Evolutionary conservation across 1,140 invertebrate species (phyloP).

Genomic region (Zaprionus inermis): DNA sequence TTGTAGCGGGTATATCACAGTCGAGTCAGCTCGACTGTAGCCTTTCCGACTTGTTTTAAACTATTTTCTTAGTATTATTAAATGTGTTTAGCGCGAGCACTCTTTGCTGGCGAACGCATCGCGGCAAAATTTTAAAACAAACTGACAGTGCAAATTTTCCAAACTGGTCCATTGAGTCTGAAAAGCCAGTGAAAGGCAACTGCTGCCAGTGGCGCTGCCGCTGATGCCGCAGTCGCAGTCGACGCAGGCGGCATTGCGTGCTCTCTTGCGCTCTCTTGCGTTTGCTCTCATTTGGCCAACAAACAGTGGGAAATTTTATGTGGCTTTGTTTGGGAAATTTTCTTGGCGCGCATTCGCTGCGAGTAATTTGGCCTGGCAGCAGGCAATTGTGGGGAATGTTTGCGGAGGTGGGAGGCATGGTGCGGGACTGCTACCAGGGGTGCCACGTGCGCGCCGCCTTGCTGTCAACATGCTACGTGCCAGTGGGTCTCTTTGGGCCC

Average conservation of each 20-base stretch:
- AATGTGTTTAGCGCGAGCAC: not conserved
- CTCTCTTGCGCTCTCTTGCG: not conserved
- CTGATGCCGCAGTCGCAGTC: conserved; percentile 25
- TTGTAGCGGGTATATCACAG: too few relatives aligned
- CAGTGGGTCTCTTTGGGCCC: conserved; percentile 6
- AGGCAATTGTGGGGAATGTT: conserved; percentile 4
- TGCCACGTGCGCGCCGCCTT: conserved; percentile 58
- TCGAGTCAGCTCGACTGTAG: too few relatives aligned
- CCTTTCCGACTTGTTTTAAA: conserved; percentile 12
- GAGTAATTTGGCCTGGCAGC: too few relatives aligned
- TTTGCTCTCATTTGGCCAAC: conserved; percentile 30
- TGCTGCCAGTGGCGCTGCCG: conserved; percentile 26
- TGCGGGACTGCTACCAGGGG: conserved; percentile 6
- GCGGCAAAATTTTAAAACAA: conserved; percentile 80
- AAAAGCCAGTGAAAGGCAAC: conserved; percentile 68
- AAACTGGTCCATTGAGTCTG: conserved; percentile 75
- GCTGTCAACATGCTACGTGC: conserved; percentile 65
- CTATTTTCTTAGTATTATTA: not conserved
- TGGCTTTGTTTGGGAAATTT: conserved; percentile 74
- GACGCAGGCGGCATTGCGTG: conserved; percentile 13
- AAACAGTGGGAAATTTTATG: conserved; percentile 67
- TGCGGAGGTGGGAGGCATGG: not conserved
- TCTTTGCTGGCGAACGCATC: conserved; percentile 53
- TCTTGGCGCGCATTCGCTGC: conserved; percentile 22
- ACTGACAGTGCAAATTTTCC: conserved; percentile 80